Percentiles rank a stretch among this genome's conserved stretches.
Conservation (phyloP, 1,140 invertebrate genomes). For the Leptinotarsa defecta region DNA sequence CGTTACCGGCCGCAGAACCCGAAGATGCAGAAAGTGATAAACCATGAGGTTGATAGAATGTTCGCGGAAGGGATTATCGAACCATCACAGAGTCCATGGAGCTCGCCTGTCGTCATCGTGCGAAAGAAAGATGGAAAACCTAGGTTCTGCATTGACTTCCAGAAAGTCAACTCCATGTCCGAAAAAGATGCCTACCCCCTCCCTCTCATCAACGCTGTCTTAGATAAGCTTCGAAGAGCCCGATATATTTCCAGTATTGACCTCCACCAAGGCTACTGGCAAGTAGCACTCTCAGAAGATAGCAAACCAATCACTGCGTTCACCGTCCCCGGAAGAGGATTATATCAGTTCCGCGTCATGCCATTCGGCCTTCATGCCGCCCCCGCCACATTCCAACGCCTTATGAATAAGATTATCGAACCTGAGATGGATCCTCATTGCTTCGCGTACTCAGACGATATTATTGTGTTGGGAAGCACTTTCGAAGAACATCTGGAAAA, state of each 20-base stretch:
- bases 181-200: neutral
- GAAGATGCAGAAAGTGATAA: too few species aligned
- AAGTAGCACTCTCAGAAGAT: conserved; percentile 45
- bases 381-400: neutral
- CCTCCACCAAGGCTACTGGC: conserved; percentile 46
- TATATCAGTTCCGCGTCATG: conserved; percentile 56
- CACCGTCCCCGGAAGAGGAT: conserved; percentile 51
- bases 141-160: neutral
- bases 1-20: too few species aligned
- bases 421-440: conserved; percentile 4
- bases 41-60: too few species aligned
- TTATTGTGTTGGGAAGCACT: neutral
- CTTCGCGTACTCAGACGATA: conserved; percentile 50
- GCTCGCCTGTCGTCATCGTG: conserved; percentile 21
- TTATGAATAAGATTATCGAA: conserved; percentile 37
- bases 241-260: conserved; percentile 45
- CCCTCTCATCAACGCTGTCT: conserved; percentile 8
- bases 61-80: neutral
- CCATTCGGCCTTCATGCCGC: conserved; percentile 51
- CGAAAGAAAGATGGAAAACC: conserved; percentile 21
- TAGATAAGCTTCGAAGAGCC: conserved; percentile 26
- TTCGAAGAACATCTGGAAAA: conserved; percentile 16
- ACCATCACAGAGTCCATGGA: conserved; percentile 32
- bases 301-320: conserved; percentile 57
- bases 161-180: neutral